Percentiles rank a stretch among this genome's conserved stretches.
These are phyloP conservation scores for Hiodon alosoides DNA, from an alignment of 2,113 vertebrate species.

Conservation along the genomic window DNA sequence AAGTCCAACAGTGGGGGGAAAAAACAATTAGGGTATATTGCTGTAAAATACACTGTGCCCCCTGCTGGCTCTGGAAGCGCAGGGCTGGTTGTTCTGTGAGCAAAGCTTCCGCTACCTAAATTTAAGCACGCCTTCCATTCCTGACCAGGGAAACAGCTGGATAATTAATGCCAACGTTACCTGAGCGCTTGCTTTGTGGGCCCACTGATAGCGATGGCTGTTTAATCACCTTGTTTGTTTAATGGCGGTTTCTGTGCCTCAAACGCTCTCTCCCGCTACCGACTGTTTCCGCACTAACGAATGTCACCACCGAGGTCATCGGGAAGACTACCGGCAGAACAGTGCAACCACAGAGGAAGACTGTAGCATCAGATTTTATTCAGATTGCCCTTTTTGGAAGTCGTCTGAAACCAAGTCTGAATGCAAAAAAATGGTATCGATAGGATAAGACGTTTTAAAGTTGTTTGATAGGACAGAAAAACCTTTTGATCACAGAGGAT, in stretches of 20 bases:
- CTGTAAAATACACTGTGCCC: background rate
- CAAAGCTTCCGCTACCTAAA: slow-evolving; percentile 61
- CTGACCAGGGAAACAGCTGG: slow-evolving; percentile 64
- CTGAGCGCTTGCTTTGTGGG: slow-evolving; percentile 56
- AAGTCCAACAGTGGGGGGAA: too few species aligned
- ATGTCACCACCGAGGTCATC: background rate
- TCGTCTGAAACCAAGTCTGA: too few species aligned
- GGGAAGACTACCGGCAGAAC: background rate
- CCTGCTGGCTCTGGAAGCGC: background rate
- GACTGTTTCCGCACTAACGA: background rate
- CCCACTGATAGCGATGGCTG: background rate
- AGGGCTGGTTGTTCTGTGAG: background rate
- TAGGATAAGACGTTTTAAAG: background rate
- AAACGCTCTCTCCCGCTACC: background rate
- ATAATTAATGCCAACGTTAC: slow-evolving; percentile 61
- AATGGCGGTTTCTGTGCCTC: background rate
- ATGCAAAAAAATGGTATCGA: background rate
- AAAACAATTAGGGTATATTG: too few species aligned
- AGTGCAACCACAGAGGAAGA: background rate
- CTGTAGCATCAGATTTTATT: background rate
- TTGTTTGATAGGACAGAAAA: background rate
- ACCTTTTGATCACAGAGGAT: background rate
- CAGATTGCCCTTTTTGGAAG: background rate
- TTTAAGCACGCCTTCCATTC: slow-evolving; percentile 61
- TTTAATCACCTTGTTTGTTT: slow-evolving; percentile 22